Evolutionary conservation across 2,888 invertebrate genomes (phyloP).

Genomic region (Chrysotoxum bicinctum): DNA sequence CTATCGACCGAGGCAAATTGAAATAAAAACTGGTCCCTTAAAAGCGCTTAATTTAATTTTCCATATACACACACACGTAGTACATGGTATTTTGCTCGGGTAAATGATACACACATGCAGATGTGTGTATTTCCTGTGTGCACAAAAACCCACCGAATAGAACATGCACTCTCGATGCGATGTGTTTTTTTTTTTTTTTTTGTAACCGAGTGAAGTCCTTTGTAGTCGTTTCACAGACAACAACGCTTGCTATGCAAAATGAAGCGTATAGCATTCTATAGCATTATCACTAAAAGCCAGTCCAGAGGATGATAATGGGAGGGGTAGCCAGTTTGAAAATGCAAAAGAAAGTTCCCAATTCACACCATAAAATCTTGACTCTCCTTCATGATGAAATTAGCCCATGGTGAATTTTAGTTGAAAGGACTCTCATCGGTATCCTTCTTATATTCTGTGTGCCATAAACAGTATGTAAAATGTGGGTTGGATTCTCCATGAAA

Average conservation of each 20-base stretch:
- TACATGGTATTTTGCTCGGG: background rate
- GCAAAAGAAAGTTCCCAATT: conserved; percentile 62
- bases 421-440: conserved; percentile 67
- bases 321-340: background rate
- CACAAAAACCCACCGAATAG: conserved; percentile 12
- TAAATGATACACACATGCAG: background rate
- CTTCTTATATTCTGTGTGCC: conserved; percentile 30
- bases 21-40: conserved; percentile 65
- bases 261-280: conserved; percentile 41
- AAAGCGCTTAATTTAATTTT: conserved; percentile 72
- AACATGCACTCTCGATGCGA: conserved; percentile 42
- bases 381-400: conserved; percentile 67
- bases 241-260: conserved; percentile 54
- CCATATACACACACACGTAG: conserved; percentile 27
- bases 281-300: conserved; percentile 62
- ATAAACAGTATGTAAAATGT: conserved; percentile 62
- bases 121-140: background rate
- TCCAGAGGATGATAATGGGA: background rate
- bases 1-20: conserved; percentile 64
- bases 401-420: conserved; percentile 70
- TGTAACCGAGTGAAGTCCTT: conserved; percentile 44
- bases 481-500: conserved; percentile 32
- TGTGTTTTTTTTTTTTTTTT: conserved; percentile 5
- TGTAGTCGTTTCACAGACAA: conserved; percentile 57
- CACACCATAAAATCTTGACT: conserved; percentile 72